Conservation (phyloP, 2,797 vertebrate species). For the Sternotherus odoratus region DNA sequence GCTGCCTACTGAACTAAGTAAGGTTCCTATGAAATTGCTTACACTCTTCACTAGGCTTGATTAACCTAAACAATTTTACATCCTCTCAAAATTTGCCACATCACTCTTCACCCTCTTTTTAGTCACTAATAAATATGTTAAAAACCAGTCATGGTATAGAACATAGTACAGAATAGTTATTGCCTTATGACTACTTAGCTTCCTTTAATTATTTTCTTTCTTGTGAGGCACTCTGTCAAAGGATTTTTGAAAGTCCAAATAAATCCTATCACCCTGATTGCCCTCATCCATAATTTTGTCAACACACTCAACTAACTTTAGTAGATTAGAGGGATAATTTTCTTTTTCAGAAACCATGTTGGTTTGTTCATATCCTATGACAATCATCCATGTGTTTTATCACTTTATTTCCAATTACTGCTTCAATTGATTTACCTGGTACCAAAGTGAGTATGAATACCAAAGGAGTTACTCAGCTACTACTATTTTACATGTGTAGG, state of each 20-base stretch:
- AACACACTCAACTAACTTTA: neutral
- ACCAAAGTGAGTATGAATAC: neutral
- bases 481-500: neutral
- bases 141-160: neutral
- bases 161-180: neutral
- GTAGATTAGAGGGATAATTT: neutral
- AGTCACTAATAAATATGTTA: neutral
- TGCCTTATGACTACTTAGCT: neutral
- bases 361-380: neutral
- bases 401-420: neutral
- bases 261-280: neutral
- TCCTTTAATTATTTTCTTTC: neutral
- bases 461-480: neutral
- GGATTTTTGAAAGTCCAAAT: neutral
- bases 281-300: neutral
- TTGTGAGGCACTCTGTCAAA: neutral
- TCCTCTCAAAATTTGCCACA: neutral
- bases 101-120: neutral
- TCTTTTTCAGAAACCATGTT: no score
- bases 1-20: neutral
- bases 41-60: neutral
- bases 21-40: neutral
- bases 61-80: neutral
- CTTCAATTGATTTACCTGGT: neutral
- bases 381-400: rapidly evolving